phyloP scores from a whole-genome alignment of 2,888 invertebrate genomes.

The Xylota sylvarum region DNA sequence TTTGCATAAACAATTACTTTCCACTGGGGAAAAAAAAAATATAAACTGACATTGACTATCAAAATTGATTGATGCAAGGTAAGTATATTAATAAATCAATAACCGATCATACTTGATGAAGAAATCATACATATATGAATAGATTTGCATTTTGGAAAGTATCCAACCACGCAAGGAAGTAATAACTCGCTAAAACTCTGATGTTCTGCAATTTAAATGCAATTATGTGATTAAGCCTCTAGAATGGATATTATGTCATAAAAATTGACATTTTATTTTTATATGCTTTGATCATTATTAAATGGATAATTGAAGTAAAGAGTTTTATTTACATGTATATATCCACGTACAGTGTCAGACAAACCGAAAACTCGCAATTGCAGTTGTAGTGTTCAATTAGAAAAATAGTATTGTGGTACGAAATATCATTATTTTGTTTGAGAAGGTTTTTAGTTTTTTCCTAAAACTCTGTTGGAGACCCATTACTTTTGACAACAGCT shows the following conservation, averaged over 20 bases:
- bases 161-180: conserved; percentile 57
- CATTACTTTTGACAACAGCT: no score
- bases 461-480: no score
- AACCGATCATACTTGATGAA: conserved; percentile 50
- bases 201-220: not conserved
- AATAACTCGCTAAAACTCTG: conserved; percentile 8
- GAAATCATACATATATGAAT: conserved; percentile 50
- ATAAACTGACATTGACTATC: conserved; percentile 57
- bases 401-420: no score
- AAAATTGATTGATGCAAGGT: conserved; percentile 68
- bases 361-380: no score
- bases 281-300: not conserved
- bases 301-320: no score
- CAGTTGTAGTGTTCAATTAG: no score
- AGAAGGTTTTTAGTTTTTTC: no score
- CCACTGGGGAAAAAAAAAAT: conserved; percentile 26
- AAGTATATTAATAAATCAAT: conserved; percentile 62
- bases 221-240: not conserved
- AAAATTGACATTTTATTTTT: not conserved
- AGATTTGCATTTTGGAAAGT: conserved; percentile 69
- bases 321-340: no score
- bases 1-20: conserved; percentile 31
- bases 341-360: no score
- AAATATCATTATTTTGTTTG: no score
- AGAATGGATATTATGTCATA: not conserved